These are phyloP conservation scores for Drosophila micromelanica DNA, from an alignment of 1,140 invertebrate genomes.

Conservation along the genomic window DNA sequence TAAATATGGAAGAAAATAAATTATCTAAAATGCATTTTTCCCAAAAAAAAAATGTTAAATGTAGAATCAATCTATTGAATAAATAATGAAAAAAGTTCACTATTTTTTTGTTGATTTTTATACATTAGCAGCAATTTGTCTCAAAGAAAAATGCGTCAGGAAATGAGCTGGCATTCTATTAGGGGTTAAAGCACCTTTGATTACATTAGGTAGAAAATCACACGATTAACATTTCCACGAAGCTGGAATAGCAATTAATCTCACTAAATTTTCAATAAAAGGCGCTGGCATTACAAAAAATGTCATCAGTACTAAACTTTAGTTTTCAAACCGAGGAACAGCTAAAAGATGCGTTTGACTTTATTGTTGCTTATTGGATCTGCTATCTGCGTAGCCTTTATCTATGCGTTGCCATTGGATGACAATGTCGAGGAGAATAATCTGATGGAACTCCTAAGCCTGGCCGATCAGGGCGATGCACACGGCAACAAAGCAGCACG, in stretches of 20 bases:
- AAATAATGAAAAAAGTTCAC: too few species aligned
- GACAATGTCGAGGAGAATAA: neutral
- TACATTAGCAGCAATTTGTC: neutral
- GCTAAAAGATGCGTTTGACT: constrained; percentile 39
- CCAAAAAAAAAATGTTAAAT: too few species aligned
- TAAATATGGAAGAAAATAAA: too few species aligned
- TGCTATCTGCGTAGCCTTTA: constrained; percentile 20
- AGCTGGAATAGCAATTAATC: neutral
- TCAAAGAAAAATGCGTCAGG: neutral
- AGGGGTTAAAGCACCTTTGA: neutral
- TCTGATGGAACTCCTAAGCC: neutral
- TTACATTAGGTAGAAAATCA: neutral
- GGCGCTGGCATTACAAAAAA: neutral
- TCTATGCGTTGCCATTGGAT: constrained; percentile 11
- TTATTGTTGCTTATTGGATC: constrained; percentile 20
- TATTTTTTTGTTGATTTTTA: too few species aligned
- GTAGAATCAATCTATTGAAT: too few species aligned
- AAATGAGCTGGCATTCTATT: constrained; percentile 10
- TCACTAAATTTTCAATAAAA: constrained; percentile 42
- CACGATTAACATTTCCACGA: constrained; percentile 18
- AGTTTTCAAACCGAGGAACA: neutral
- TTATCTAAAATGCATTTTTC: too few species aligned
- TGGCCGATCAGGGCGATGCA: constrained; percentile 12
- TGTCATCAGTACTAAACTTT: constrained; percentile 3
- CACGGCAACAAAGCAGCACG: constrained; percentile 25